Evolutionary conservation across 2,113 vertebrate genomes (phyloP), one percentile per base, ranked within the genome.

Genomic region (Dolichallabes microphthalmus): DNA sequence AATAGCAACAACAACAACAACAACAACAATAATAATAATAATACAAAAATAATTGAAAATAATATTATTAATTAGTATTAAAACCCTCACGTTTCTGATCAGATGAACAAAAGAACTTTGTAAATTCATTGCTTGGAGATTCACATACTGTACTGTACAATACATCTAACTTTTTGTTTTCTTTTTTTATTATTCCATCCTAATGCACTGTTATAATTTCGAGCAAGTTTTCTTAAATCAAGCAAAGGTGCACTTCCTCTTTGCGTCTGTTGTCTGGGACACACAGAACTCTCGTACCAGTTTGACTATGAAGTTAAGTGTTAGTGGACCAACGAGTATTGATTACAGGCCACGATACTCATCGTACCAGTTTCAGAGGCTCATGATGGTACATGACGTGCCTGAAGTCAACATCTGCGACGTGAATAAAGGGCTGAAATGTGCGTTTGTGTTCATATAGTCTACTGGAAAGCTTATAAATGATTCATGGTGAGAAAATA

Each of bases 401-500:
- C 30, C 14, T 27, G 25, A 66, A 64, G 39, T 81, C 39, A 74
- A 52, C 45, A 74, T 5, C 22, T 27, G 10, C 17, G 27, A 45
- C 57, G 13, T 63, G 13, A 63, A 57, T 53, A 52, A 78, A 79
- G 27, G 32, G 22, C 75, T 79, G 12, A n/a, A 55, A 79, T 85
- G 13, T 13, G 64, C 76, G 58, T 79, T 69, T 86, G 76, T 68
- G 64, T 80, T 80, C 8, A 69, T 85, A 57, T 5, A 69, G 17
- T 55, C 52, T 55, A 27, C 35, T 52, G 17, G 61, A 60, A 57
- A 55, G 63, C 83, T 69, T n/a, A 57, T 45, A 57, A 58, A 85
- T 66, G 76, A 80, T 58, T 85, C 63, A 80, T 55, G 12, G 76
- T 27, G 75, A 20, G 75, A 69, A 60, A 83, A 74, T 61, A 75